These are phyloP conservation scores for Melinaea marsaeus DNA, from an alignment of 2,888 invertebrate species.

Conservation along the genomic window DNA sequence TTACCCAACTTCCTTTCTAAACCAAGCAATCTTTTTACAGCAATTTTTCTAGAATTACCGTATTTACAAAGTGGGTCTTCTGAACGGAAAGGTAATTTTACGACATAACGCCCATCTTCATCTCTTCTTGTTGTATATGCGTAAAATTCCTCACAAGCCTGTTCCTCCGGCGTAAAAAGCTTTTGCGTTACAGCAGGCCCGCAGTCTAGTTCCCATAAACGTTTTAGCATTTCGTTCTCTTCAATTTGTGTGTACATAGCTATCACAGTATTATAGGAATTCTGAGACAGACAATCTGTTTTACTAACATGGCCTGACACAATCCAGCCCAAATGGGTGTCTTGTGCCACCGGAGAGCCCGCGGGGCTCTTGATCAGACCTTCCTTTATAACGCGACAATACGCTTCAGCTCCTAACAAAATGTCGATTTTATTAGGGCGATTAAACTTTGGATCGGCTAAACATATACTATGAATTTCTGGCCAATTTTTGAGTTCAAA, in stretches of 20 bases:
- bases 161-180: too few species aligned
- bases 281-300: too few species aligned
- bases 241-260: too few species aligned
- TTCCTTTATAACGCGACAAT: constrained; percentile 28
- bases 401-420: constrained; percentile 34
- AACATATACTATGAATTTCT: too few species aligned
- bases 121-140: too few species aligned
- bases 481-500: too few species aligned
- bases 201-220: too few species aligned
- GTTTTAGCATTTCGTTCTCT: too few species aligned
- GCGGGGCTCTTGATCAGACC: constrained; percentile 26
- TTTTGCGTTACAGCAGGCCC: too few species aligned
- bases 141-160: too few species aligned
- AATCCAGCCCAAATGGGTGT: constrained; percentile 33
- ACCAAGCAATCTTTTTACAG: constrained; percentile 9
- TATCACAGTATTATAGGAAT: too few species aligned
- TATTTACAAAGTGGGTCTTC: constrained; percentile 6
- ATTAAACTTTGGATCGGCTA: too few species aligned
- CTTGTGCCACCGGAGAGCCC: constrained; percentile 23
- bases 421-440: constrained; percentile 17
- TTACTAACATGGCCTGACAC: constrained; percentile 18
- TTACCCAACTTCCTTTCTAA: constrained; percentile 14
- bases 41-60: constrained; percentile 9
- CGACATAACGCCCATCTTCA: not conserved
- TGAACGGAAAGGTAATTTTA: constrained; percentile 2